A percentile compares a stretch with the other conserved stretches of the same genome.
Evolutionary conservation across 30 jellyfish, hydroid and myxozoan genomes (phyloP).

Genomic region (Mastigias papua): DNA sequence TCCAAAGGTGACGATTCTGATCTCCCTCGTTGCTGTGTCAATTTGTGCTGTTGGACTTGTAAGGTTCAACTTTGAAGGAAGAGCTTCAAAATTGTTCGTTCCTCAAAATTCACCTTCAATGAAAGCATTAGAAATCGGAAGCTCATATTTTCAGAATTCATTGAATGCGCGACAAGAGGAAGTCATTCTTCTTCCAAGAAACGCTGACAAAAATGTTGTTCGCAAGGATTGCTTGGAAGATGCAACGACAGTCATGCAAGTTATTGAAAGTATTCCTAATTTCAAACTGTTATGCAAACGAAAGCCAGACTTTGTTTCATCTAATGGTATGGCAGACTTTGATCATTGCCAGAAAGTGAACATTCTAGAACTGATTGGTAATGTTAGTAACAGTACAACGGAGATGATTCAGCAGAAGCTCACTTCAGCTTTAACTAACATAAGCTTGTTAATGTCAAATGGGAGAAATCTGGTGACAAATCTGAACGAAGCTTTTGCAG

Average conservation of each 20-base stretch:
- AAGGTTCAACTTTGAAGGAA: slow-evolving; percentile 7
- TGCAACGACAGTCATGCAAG: not conserved
- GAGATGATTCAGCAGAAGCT: not conserved
- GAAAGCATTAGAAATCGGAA: slow-evolving; percentile 38
- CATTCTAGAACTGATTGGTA: slow-evolving; percentile 36
- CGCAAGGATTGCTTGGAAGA: slow-evolving; percentile 19
- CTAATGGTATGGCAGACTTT: not conserved
- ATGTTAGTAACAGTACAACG: not conserved
- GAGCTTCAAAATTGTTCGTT: slow-evolving; percentile 26
- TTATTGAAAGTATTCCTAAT: not conserved
- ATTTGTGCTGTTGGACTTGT: slow-evolving; percentile 33
- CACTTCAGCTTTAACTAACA: not conserved
- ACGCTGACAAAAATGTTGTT: slow-evolving; percentile 7
- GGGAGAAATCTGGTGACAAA: slow-evolving; percentile 39
- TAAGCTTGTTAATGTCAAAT: slow-evolving; percentile 50
- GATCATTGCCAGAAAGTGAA: slow-evolving; percentile 13
- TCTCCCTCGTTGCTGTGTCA: slow-evolving; percentile 13
- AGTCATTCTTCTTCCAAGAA: slow-evolving; percentile 37
- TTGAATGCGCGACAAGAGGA: slow-evolving; percentile 54
- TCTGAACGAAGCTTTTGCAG: slow-evolving; percentile 4
- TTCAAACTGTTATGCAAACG: slow-evolving; percentile 25
- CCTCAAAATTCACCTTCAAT: slow-evolving; percentile 61
- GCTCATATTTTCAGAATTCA: slow-evolving; percentile 27
- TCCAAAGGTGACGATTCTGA: slow-evolving; percentile 25
- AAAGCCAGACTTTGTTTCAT: slow-evolving; percentile 4